Conservation (phyloP, 2,797 vertebrate genomes). For the Sciaenops ocellatus region DNA sequence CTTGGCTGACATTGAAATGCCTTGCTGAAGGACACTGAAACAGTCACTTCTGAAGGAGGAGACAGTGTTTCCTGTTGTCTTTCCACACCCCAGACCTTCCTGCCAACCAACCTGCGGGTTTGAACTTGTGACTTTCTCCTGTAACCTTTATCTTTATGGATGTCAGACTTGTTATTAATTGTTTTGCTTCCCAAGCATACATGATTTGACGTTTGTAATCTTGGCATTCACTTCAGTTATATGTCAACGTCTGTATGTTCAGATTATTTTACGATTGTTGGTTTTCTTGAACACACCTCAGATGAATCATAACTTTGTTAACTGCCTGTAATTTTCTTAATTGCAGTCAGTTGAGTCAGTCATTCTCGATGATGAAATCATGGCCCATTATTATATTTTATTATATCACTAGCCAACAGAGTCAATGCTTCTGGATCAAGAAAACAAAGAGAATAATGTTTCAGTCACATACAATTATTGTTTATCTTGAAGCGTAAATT, state of each 20-base stretch:
- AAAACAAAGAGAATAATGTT: neutral
- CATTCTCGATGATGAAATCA: neutral
- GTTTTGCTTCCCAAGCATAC: neutral
- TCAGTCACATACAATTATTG: neutral
- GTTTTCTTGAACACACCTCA: neutral
- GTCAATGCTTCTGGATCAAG: neutral
- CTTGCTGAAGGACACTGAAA: slow-evolving; percentile 4
- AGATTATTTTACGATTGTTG: neutral
- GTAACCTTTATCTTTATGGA: neutral
- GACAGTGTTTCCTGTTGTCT: slow-evolving; percentile 27
- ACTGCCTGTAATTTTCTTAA: neutral
- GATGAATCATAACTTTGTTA: slow-evolving; percentile 23
- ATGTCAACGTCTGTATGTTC: neutral
- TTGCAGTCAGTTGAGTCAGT: slow-evolving; percentile 30
- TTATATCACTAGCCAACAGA: neutral
- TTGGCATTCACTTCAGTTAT: neutral
- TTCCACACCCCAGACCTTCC: slow-evolving; percentile 20
- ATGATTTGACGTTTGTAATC: neutral
- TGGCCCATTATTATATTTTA: neutral
- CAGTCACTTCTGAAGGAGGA: neutral
- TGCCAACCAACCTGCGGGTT: slow-evolving; percentile 22
- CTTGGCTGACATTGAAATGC: neutral
- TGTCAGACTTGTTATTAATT: neutral
- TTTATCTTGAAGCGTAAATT: neutral
- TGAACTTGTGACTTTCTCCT: slow-evolving; percentile 31